Base-by-base conservation (phyloP, 2,888 invertebrate genomes). In the Tuberolachnus salignus region DNA sequence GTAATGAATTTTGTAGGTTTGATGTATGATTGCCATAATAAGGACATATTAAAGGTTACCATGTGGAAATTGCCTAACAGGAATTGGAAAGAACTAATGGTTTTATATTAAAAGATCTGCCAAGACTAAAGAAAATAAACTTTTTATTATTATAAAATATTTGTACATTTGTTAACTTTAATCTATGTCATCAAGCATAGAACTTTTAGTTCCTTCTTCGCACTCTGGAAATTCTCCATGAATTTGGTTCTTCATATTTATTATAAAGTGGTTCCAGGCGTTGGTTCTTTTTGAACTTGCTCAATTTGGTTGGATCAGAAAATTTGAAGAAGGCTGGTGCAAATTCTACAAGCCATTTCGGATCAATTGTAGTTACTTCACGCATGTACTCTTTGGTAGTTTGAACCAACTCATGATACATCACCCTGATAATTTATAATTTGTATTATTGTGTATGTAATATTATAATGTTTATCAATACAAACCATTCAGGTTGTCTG, bases 301-400 rank as follows among this genome's bases (percentile, higher is more conserved):
- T 97, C 51, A 99, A 89, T 86, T 97, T 98, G 0, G 98, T 98
- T 3, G 98, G 97, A 87, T 99, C 99, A 9, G 96, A 96, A 87
- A 98, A 97, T 86, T 96, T 95, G 88, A 98, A 99, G 89, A 99
- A 99, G 0, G 98, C 97, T 0, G 98, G 97, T 0, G 99, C 98
- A 86, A 97, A 99, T 86, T 99, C 98, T 0, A 99, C 98, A 80
- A 99, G 88, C 99, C 99, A 99, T 86, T 96, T 96, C 0, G 97
- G 96, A 87, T 97, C 97, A 80, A 97, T 96, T 0, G 96, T 94
- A 0, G 95, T 96, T 14, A 98, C 98, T 87, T 99, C 97, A 44
- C 98, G 89, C 98, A 98, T 99, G 86, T 99, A 99, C 85, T 98
- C 98, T 85, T 98, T 98, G 0, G 98, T 98, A 0, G 98, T 99